These are phyloP conservation scores for Saccopteryx bilineata DNA, from an alignment of 2,113 vertebrate species.

Conservation along the genomic window DNA sequence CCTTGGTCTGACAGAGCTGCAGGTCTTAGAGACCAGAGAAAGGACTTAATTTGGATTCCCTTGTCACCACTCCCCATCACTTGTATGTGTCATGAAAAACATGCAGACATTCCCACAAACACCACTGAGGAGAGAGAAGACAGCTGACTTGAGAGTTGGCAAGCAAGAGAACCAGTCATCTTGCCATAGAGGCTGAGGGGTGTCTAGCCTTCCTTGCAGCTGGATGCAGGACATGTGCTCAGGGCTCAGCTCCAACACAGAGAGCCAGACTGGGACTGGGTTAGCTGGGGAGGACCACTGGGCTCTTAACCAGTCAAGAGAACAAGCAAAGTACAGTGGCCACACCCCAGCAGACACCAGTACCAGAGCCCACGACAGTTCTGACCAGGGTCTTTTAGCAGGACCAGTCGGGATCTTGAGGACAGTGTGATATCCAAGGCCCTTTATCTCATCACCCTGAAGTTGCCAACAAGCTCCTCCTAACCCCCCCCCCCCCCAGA, in stretches of 20 bases:
- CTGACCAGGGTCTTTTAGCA: not conserved
- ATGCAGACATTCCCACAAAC: not conserved
- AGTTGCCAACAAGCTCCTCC: not conserved
- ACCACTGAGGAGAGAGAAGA: not conserved
- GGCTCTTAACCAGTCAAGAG: not conserved
- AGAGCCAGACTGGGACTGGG: not conserved
- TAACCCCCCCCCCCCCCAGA: not conserved
- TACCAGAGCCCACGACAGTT: not conserved
- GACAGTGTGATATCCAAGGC: not conserved
- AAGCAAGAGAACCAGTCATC: not conserved
- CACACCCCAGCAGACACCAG: not conserved
- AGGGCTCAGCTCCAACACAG: not conserved
- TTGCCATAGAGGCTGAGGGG: not conserved
- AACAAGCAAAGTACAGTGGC: not conserved
- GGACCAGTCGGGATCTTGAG: not conserved
- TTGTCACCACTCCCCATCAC: not conserved
- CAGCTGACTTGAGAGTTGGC: not conserved
- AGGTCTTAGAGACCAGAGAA: not conserved
- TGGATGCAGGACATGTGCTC: not conserved
- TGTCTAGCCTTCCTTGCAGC: not conserved
- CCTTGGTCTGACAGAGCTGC: not conserved
- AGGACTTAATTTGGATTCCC: not conserved
- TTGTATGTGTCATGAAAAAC: not conserved
- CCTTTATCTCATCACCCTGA: not conserved
- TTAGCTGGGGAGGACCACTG: not conserved